Evolutionary conservation across 2,797 vertebrate species (phyloP), one percentile per base, ranked within the genome.

Genomic region (Rhincodon typus): DNA sequence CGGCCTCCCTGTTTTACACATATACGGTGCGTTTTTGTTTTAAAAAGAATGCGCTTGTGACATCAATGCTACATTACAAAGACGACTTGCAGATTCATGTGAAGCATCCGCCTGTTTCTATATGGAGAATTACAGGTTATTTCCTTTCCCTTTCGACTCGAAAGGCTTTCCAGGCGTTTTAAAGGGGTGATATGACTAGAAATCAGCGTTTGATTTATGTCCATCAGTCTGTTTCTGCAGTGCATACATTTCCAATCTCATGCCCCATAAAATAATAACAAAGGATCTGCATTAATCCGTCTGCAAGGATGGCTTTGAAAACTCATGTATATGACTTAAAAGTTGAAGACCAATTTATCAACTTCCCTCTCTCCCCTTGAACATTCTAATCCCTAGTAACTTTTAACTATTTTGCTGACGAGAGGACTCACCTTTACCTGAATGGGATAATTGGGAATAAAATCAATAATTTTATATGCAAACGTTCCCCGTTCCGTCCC

Each of bases 181-280:
- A 97, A 97, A 97, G 97, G 97, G 96, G 97, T 97, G 97, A 97
- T 97, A 97, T 97, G 97, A 97, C 97, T 97, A 97, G 91, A 96
- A 97, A 98, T 98, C 98, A 96, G 97, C 96, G 96, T 96, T 96
- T 98, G 98, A 98, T 98, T 98, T 97, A 98, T 98, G 98, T 96
- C 97, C 97, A 97, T 96, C 96, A 97, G 97, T 97, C 97, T 97
- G 96, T 97, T 97, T 97, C 97, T 96, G 97, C 84, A 84, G 66
- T 98, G 98, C 98, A 98, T 97, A 97, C 98, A 97, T 98, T 98
- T 98, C 98, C 98, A 98, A 99, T 99, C 98, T 99, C 99, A 99
- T 98, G 99, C 98, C 98, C 98, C 99, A 99, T 99, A 99, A 99
- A 99, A 98, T 98, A 98, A 98, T 98, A 98, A 98, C 98, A 97